Evolutionary conservation across 2,797 vertebrate species (phyloP).

Genomic region (Babyrousa celebensis): DNA sequence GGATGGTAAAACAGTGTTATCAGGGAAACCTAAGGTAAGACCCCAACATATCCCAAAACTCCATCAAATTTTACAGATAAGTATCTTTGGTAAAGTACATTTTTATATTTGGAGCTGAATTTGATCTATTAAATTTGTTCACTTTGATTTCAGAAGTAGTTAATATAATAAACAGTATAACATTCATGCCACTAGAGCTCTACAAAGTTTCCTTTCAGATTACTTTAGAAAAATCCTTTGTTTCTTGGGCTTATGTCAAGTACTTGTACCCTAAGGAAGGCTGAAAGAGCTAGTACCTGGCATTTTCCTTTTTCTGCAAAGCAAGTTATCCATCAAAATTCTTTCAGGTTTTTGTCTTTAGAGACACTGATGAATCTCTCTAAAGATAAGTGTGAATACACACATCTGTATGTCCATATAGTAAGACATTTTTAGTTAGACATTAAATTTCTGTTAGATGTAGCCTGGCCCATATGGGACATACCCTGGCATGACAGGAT

Average conservation of each 20-base stretch:
- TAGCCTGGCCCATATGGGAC: neutral
- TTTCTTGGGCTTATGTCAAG: neutral
- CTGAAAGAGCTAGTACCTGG: neutral
- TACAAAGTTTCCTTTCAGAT: slow-evolving; percentile 55
- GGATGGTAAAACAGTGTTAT: neutral
- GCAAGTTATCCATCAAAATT: neutral
- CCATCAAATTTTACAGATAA: slow-evolving; percentile 2
- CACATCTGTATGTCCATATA: neutral
- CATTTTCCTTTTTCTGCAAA: slow-evolving; percentile 57
- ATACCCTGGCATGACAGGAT: neutral
- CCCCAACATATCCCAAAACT: neutral
- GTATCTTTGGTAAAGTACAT: neutral
- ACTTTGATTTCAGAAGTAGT: slow-evolving; percentile 18
- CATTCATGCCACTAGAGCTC: neutral
- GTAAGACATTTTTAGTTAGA: neutral
- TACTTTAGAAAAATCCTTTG: slow-evolving; percentile 53
- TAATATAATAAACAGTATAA: slow-evolving; percentile 19
- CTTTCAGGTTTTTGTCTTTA: neutral
- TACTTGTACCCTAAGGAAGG: neutral
- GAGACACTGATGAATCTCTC: neutral
- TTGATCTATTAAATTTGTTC: neutral
- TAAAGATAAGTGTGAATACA: slow-evolving; percentile 21
- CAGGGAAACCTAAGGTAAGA: neutral
- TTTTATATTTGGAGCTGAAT: slow-evolving; percentile 49
- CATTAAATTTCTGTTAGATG: slow-evolving; percentile 17